Evolutionary conservation across 2,888 invertebrate genomes (phyloP).

Genomic region (Parnassius orleans): DNA sequence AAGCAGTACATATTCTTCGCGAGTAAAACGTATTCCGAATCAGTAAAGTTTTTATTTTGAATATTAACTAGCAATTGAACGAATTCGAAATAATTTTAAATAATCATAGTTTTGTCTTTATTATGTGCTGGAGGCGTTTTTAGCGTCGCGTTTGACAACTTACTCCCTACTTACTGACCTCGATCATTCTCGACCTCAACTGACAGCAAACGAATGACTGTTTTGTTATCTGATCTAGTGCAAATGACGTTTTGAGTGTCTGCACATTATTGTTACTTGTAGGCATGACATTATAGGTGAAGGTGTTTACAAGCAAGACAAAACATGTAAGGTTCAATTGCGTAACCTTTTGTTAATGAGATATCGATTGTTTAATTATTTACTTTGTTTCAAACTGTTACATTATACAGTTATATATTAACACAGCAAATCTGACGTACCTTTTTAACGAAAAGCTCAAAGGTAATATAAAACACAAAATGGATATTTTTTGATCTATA

Average conservation of each 20-base stretch:
- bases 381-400: too few relatives aligned
- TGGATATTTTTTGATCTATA: too few relatives aligned
- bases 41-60: too few relatives aligned
- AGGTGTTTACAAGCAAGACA: slow-evolving; percentile 2
- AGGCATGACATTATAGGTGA: slow-evolving; percentile 1
- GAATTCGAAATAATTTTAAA: too few relatives aligned
- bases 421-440: too few relatives aligned
- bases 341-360: slow-evolving; percentile 3
- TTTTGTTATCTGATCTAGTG: slow-evolving; percentile 15
- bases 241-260: slow-evolving; percentile 21
- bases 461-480: too few relatives aligned
- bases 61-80: too few relatives aligned
- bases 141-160: slow-evolving; percentile 3
- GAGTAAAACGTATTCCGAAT: too few relatives aligned
- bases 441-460: too few relatives aligned
- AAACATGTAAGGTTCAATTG: neutral
- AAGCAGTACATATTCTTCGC: too few relatives aligned
- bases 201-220: slow-evolving; percentile 10
- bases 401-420: too few relatives aligned
- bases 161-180: slow-evolving; percentile 19
- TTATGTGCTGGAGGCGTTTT: neutral
- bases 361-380: neutral
- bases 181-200: slow-evolving; percentile 13
- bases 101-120: too few relatives aligned
- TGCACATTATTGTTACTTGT: slow-evolving; percentile 17